Conservation (phyloP, 1,140 invertebrate genomes). For the Mesaphorura yosii region DNA sequence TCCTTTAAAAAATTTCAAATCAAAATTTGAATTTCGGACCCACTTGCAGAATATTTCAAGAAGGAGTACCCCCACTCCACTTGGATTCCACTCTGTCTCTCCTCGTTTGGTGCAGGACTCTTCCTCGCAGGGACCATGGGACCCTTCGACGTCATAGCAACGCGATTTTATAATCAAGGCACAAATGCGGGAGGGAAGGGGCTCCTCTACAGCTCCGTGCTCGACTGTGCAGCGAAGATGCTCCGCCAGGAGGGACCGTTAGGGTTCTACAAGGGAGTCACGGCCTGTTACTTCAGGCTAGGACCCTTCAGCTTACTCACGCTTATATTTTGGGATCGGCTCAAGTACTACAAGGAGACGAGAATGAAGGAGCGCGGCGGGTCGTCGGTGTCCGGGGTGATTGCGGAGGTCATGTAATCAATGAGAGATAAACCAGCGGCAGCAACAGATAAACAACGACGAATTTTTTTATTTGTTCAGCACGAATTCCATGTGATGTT, state of each 20-base stretch:
- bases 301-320: slow-evolving; percentile 72
- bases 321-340: slow-evolving; percentile 67
- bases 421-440: no score
- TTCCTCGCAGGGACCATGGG: slow-evolving; percentile 70
- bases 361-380: no score
- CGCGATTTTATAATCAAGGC: slow-evolving; percentile 80
- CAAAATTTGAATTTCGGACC: neutral
- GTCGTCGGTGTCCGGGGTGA: no score
- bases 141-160: slow-evolving; percentile 80
- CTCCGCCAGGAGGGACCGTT: slow-evolving; percentile 56
- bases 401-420: no score
- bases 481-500: no score
- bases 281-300: slow-evolving; percentile 58
- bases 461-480: no score
- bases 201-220: slow-evolving; percentile 52
- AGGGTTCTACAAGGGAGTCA: slow-evolving; percentile 71
- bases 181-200: slow-evolving; percentile 32
- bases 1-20: no score
- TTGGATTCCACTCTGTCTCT: slow-evolving; percentile 34
- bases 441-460: no score
- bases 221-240: slow-evolving; percentile 62
- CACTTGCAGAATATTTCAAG: slow-evolving; percentile 21
- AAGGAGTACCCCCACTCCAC: slow-evolving; percentile 13
- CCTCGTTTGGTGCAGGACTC: slow-evolving; percentile 64
- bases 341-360: slow-evolving; percentile 46